Percentiles rank a stretch among this genome's conserved stretches.
These are phyloP conservation scores for Hyposmocoma kahamanoa DNA, from an alignment of 1,140 invertebrate genomes.

Conservation along the genomic window DNA sequence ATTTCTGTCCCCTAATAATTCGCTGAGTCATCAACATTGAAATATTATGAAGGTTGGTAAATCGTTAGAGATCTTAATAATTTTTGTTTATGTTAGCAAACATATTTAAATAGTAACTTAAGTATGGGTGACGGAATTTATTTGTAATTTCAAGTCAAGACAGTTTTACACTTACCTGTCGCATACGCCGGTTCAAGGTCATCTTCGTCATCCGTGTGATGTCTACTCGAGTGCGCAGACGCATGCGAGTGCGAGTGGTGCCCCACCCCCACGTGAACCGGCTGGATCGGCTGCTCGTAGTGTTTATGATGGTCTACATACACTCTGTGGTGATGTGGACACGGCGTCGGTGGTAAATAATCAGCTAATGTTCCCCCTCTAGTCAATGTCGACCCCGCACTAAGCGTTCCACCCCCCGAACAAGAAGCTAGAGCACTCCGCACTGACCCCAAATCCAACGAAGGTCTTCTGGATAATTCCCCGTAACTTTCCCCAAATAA, in stretches of 20 bases:
- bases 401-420: conserved; percentile 58
- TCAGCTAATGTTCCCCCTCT: conserved; percentile 57
- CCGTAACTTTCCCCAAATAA: conserved; percentile 62
- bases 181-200: conserved; percentile 70
- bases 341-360: conserved; percentile 65
- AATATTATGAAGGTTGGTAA: no score
- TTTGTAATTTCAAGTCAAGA: no score
- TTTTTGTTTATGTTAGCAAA: no score
- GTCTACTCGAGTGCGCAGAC: conserved; percentile 55
- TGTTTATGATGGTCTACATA: conserved; percentile 70
- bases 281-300: conserved; percentile 65
- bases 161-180: conserved; percentile 59
- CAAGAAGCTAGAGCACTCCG: conserved; percentile 63
- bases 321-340: conserved; percentile 67
- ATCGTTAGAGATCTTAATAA: no score
- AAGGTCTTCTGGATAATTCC: conserved; percentile 55
- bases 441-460: conserved; percentile 62
- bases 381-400: conserved; percentile 60
- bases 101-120: no score
- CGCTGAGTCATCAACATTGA: no score
- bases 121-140: no score
- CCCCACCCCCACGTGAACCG: conserved; percentile 54
- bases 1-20: no score
- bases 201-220: conserved; percentile 66
- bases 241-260: conserved; percentile 60